These are phyloP conservation scores for Coelopa pilipes DNA, from an alignment of 2,888 invertebrate species.

Conservation along the genomic window DNA sequence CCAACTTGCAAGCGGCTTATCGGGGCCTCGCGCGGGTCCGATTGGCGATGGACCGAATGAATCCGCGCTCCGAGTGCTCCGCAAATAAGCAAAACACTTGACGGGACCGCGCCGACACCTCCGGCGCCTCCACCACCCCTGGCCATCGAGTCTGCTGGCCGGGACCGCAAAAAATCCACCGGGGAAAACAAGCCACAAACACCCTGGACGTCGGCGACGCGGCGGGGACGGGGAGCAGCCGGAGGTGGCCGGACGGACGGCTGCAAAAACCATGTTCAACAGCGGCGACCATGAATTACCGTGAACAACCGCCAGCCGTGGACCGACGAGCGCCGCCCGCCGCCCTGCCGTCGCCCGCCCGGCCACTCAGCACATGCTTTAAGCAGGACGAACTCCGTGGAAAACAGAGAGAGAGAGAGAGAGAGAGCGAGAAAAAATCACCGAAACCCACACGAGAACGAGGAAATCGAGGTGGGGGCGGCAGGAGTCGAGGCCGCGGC, in stretches of 20 bases:
- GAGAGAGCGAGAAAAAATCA: too few relatives aligned
- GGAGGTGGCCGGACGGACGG: too few relatives aligned
- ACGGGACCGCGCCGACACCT: not conserved
- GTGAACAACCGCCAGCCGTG: slow-evolving; percentile 44
- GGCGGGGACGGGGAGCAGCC: not conserved
- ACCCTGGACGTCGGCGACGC: too few relatives aligned
- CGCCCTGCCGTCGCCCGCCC: too few relatives aligned
- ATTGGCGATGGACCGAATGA: slow-evolving; percentile 7
- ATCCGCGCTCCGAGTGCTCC: slow-evolving; percentile 4
- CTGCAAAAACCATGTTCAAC: slow-evolving; percentile 16
- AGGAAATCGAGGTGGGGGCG: not conserved
- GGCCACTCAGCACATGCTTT: not conserved
- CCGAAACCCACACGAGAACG: not conserved
- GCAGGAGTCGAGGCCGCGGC: not conserved
- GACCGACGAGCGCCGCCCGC: not conserved
- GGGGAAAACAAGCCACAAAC: not conserved
- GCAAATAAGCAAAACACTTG: slow-evolving; percentile 4
- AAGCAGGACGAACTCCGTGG: not conserved
- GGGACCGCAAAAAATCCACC: not conserved
- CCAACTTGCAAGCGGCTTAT: slow-evolving; percentile 31
- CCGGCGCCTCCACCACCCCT: not conserved
- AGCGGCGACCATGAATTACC: slow-evolving; percentile 61
- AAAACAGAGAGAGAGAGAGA: too few relatives aligned
- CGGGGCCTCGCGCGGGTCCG: not conserved
- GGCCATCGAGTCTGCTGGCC: not conserved